Evolutionary conservation across 2,888 invertebrate genomes (phyloP).

Genomic region (Venusia cambrica): DNA sequence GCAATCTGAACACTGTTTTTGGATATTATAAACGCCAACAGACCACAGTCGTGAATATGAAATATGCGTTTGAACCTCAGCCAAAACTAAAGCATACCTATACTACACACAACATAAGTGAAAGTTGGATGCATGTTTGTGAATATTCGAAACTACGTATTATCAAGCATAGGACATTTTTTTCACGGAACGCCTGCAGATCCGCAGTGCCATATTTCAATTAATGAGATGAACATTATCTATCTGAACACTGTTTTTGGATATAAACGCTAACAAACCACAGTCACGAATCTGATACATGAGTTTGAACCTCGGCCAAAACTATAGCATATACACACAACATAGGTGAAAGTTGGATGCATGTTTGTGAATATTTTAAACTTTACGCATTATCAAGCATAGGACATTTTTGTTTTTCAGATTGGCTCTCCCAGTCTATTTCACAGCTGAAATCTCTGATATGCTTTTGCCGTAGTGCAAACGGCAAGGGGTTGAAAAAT

Average conservation of each 20-base stretch:
- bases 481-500: conserved; percentile 13
- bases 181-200: too few relatives aligned
- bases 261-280: conserved; percentile 7
- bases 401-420: too few relatives aligned
- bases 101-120: conserved; percentile 9
- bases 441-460: too few relatives aligned
- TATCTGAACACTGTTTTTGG: conserved; percentile 37
- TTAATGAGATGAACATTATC: too few relatives aligned
- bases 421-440: too few relatives aligned
- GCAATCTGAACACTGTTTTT: conserved; percentile 41
- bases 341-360: conserved; percentile 5
- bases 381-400: too few relatives aligned
- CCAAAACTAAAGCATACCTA: too few relatives aligned
- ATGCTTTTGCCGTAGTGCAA: conserved; percentile 13
- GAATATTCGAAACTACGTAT: too few relatives aligned
- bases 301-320: conserved; percentile 17
- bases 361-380: too few relatives aligned
- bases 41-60: conserved; percentile 14
- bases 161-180: too few relatives aligned
- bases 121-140: conserved; percentile 1
- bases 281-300: conserved; percentile 18
- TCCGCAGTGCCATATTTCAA: too few relatives aligned
- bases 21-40: conserved; percentile 11
- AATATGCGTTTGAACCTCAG: conserved; percentile 19
- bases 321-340: too few relatives aligned